phyloP scores from a whole-genome alignment of 2,797 vertebrate genomes.

The Pseudocheirus occidentalis region DNA sequence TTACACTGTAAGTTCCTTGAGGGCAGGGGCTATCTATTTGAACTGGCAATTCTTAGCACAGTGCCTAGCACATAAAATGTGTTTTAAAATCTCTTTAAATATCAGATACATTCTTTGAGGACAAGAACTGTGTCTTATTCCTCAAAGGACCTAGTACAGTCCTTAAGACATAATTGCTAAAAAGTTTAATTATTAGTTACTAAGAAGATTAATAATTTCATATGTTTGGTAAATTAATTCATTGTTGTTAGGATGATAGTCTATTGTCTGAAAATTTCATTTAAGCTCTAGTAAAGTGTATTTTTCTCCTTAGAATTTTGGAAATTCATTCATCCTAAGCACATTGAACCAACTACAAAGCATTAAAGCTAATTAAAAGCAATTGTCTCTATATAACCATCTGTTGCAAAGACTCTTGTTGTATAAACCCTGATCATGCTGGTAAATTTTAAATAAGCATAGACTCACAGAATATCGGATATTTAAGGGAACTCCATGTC shows the following conservation, averaged over 20 bases:
- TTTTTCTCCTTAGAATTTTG: neutral
- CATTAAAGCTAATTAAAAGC: neutral
- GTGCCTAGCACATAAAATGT: neutral
- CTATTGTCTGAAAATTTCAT: neutral
- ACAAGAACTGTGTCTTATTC: neutral
- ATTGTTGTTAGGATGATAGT: neutral
- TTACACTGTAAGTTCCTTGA: neutral
- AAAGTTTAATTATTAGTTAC: neutral
- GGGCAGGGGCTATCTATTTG: neutral
- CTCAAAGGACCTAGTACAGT: neutral
- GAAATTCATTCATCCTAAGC: neutral
- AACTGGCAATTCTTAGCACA: no score
- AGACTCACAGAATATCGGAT: neutral
- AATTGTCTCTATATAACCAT: neutral
- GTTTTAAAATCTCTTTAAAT: neutral
- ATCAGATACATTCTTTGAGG: neutral
- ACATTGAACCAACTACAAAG: neutral
- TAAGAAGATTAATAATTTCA: neutral
- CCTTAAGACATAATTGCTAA: neutral
- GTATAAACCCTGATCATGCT: slow-evolving; percentile 26
- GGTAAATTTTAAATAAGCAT: slow-evolving; percentile 19
- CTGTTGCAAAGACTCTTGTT: neutral
- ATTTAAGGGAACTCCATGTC: neutral
- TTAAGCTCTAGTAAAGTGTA: neutral
- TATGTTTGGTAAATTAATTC: neutral